Evolutionary conservation across 92 coral and sea anemone genomes (phyloP), one percentile per base, ranked within the genome.

Genomic region (Umimayanthus kanabou): DNA sequence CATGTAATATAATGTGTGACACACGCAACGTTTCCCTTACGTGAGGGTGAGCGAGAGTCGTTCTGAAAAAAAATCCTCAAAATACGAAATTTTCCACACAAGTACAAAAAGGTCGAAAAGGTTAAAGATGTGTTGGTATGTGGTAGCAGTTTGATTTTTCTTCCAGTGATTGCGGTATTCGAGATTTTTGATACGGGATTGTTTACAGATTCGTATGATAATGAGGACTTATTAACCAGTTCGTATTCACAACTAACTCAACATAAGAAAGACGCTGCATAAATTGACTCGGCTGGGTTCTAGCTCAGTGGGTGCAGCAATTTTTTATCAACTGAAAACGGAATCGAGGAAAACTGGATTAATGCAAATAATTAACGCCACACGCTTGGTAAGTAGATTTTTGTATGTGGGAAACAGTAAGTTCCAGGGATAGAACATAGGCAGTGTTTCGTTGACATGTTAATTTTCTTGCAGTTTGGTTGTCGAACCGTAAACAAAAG

Each of bases 151-250:
- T 18, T 30, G 49, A 39, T 9, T 9, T 40, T 39, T 18, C 33
- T 66, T 61, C 25, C 45, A 37, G 28, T 9, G 25, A 39, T 37
- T 39, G 23, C 50, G 9, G 3, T 39, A 9, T 45, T 16, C 66
- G 65, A 70, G 67, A 71, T 15, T 71, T 22, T 37, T 33, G 40
- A 33, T 40, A 40, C 39, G 22, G 18, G 87, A 29, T 83, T 83
- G 87, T 83, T 83, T 83, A 83, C 87, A 83, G 30, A 71, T 26
- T 70, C 18, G 11, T 83, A 83, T 83, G 87, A 25, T 83, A 83
- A 83, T 83, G 43, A 83, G 79, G 77, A 45, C 87, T 71, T 83
- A 70, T 42, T 69, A 70, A 83, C 87, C 87, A 70, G 79, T 28
- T 70, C 45, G 13, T 83, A 83, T 83, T 83, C 74, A 83, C 77